Conservation (phyloP, 2,888 invertebrate species). For the Orgyia antiqua region DNA sequence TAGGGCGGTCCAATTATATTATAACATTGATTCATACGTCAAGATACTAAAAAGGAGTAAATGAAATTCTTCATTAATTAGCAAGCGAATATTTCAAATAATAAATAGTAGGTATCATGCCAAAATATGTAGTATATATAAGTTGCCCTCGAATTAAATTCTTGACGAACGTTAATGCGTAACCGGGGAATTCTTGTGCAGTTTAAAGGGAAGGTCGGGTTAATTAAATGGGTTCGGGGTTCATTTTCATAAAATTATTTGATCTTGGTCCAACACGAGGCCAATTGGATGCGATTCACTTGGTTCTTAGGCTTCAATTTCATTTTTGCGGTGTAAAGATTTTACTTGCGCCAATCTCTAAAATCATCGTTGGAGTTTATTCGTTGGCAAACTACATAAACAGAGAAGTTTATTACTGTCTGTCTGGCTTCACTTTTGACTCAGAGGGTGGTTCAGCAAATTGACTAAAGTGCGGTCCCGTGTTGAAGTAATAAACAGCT, state of each 20-base stretch:
- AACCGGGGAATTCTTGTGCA: conserved; percentile 73
- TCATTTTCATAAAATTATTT: conserved; percentile 75
- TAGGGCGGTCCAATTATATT: no score
- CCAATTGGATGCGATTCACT: conserved; percentile 57
- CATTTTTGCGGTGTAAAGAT: conserved; percentile 49
- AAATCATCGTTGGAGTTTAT: conserved; percentile 34
- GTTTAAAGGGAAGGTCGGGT: conserved; percentile 66
- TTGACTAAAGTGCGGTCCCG: conserved; percentile 49
- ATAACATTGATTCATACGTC: no score
- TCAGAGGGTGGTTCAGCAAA: conserved; percentile 39
- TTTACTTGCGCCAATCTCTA: conserved; percentile 23
- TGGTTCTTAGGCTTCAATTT: conserved; percentile 52
- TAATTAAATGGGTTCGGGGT: conserved; percentile 72
- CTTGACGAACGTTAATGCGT: conserved; percentile 71
- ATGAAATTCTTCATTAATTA: no score
- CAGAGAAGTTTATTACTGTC: conserved; percentile 57
- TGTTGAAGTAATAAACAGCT: conserved; percentile 42
- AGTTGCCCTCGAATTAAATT: conserved; percentile 66
- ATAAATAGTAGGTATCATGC: no score
- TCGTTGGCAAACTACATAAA: conserved; percentile 51
- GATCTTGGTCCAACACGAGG: conserved; percentile 57
- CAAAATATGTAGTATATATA: no score
- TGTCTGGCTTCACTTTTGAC: conserved; percentile 50
- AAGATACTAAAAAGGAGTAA: no score
- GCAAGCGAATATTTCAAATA: no score